Conservation (phyloP, 2,797 vertebrate species). For the Sebastes paucispinis region DNA sequence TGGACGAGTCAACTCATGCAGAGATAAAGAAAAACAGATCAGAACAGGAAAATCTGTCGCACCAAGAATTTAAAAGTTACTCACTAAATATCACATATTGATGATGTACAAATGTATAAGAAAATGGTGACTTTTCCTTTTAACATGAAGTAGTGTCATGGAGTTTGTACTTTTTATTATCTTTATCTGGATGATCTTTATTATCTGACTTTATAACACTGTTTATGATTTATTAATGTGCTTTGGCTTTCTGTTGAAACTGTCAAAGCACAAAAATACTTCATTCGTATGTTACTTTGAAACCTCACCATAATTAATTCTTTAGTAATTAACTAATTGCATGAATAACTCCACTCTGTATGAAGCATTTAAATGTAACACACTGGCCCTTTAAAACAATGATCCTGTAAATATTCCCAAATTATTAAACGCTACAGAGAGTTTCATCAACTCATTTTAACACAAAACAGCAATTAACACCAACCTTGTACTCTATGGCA, state of each 20-base stretch:
- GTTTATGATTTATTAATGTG: neutral
- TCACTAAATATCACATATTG: neutral
- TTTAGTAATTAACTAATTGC: neutral
- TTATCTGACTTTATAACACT: neutral
- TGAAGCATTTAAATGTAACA: neutral
- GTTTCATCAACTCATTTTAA: too few species aligned
- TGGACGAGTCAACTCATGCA: neutral
- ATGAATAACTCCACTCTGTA: neutral
- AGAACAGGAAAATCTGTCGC: neutral
- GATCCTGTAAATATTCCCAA: neutral
- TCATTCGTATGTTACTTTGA: neutral
- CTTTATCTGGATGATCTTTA: too few species aligned
- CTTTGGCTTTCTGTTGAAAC: neutral
- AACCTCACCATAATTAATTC: neutral
- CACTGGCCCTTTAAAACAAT: neutral
- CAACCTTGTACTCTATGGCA: constrained; percentile 86
- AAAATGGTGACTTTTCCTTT: neutral
- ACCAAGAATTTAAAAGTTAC: neutral
- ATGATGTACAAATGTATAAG: neutral
- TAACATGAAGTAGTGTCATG: neutral
- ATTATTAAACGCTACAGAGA: neutral
- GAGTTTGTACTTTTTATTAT: neutral
- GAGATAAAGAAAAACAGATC: neutral
- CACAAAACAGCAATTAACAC: constrained; percentile 18
- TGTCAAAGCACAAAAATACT: neutral